Percentiles rank a stretch among this genome's conserved stretches.
Conservation (phyloP, 1,140 invertebrate genomes). For the Platorchestia sp. region DNA sequence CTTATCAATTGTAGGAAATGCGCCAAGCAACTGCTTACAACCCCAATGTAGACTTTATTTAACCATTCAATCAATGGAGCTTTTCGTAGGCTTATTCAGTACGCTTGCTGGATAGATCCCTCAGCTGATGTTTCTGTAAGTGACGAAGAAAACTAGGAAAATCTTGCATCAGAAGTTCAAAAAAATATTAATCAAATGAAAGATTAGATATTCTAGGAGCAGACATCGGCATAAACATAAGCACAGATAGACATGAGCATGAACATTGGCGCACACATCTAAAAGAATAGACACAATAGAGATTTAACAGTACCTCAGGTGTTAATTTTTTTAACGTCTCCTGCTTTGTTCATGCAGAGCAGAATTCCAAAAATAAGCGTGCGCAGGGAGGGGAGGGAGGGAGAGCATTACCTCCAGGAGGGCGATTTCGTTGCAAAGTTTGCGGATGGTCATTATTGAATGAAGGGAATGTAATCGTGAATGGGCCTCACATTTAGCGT, state of each 20-base stretch:
- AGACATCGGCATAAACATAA: no score
- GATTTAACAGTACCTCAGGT: not conserved
- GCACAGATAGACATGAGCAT: no score
- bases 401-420: not conserved
- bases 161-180: no score
- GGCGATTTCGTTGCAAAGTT: not conserved
- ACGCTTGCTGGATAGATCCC: not conserved
- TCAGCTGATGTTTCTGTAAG: not conserved
- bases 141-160: not conserved
- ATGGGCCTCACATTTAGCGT: not conserved
- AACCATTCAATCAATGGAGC: not conserved
- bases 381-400: not conserved
- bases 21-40: no score
- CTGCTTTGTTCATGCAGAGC: not conserved
- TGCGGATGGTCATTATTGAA: not conserved
- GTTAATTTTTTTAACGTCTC: not conserved
- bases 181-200: no score
- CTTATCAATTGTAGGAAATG: no score
- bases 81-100: not conserved
- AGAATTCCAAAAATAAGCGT: not conserved
- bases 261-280: no score
- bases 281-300: no score
- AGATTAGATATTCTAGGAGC: no score
- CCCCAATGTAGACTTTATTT: no score
- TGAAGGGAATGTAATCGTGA: conserved; percentile 9